phyloP scores from a whole-genome alignment of 2,888 invertebrate species.

The Eurytoma californica region DNA sequence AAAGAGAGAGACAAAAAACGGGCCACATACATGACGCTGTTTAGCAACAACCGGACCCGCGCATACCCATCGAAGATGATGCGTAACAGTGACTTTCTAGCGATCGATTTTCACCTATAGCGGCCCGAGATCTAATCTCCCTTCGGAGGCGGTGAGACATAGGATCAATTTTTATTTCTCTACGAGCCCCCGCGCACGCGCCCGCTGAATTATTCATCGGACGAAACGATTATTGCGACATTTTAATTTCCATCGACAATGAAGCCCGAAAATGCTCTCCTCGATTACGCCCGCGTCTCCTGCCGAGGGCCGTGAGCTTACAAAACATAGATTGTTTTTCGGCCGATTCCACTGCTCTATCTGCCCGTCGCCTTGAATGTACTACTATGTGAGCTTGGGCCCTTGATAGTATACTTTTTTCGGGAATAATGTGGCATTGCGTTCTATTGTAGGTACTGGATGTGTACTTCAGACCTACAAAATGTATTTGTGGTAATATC shows the following conservation, averaged over 20 bases:
- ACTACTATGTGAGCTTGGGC: no score
- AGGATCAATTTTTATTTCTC: constrained; percentile 32
- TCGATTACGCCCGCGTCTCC: background rate
- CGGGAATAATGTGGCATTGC: no score
- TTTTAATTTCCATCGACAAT: constrained; percentile 39
- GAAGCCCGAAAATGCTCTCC: constrained; percentile 8
- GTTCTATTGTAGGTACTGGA: no score
- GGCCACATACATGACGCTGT: constrained; percentile 2
- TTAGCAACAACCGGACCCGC: constrained; percentile 36
- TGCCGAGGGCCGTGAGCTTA: no score
- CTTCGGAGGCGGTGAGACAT: constrained; percentile 6
- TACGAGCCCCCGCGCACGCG: background rate
- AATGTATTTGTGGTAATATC: background rate
- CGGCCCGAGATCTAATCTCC: constrained; percentile 17
- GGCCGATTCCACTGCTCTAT: no score
- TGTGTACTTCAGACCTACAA: background rate
- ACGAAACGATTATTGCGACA: constrained; percentile 25
- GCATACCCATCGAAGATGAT: background rate
- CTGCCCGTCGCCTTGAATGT: no score
- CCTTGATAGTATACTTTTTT: no score
- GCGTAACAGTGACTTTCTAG: constrained; percentile 34
- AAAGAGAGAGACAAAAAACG: background rate
- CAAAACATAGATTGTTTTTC: no score
- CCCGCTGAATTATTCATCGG: constrained; percentile 34
- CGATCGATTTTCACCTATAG: constrained; percentile 19